phyloP scores from a whole-genome alignment of 35 echinoderm and acorn worm species.

The Apostichopus californicus region DNA sequence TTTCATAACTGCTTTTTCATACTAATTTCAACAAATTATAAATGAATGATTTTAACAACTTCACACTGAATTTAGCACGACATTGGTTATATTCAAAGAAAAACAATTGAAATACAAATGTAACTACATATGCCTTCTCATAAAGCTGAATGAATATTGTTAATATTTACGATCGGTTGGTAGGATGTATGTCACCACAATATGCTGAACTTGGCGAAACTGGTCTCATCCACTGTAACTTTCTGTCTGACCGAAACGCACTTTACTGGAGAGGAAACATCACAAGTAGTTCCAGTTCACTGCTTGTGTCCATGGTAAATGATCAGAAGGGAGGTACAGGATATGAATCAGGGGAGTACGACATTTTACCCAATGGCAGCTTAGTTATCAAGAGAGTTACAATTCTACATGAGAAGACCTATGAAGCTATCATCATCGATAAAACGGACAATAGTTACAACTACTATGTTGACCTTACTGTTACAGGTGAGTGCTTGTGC shows the following conservation, averaged over 20 bases:
- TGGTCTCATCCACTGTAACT: background rate
- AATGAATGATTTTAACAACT: too few relatives aligned
- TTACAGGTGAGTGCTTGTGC: background rate
- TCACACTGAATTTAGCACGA: too few relatives aligned
- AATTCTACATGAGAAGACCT: background rate
- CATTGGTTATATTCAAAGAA: too few relatives aligned
- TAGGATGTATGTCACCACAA: background rate
- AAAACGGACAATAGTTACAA: background rate
- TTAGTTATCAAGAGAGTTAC: background rate
- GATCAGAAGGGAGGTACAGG: background rate
- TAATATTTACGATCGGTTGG: background rate
- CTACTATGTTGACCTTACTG: background rate
- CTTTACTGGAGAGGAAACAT: background rate
- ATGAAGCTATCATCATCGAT: background rate
- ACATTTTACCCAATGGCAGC: background rate
- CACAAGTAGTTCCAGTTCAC: background rate
- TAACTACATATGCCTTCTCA: too few relatives aligned
- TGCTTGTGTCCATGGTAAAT: background rate
- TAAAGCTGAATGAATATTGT: too few relatives aligned
- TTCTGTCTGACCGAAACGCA: background rate
- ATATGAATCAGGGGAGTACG: background rate
- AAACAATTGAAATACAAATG: too few relatives aligned
- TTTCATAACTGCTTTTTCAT: too few relatives aligned
- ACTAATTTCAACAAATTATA: too few relatives aligned
- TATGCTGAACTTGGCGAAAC: background rate